These are phyloP conservation scores for Episyrphus balteatus DNA, from an alignment of 1,140 invertebrate species.

Conservation along the genomic window DNA sequence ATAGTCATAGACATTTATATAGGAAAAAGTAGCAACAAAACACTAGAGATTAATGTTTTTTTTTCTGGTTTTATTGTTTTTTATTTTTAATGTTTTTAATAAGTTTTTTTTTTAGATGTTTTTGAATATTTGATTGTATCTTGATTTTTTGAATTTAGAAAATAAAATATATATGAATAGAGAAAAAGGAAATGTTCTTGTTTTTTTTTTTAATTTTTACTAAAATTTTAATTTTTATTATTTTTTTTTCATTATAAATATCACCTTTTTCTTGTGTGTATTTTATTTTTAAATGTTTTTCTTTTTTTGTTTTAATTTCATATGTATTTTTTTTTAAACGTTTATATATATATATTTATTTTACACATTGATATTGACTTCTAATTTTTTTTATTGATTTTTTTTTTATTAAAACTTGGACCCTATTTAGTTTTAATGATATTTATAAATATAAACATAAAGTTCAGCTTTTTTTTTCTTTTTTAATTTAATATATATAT, in stretches of 20 bases:
- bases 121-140: no score
- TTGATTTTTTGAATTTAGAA: not conserved
- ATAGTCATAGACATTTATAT: no score
- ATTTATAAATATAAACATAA: no score
- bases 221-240: not conserved
- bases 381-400: slow-evolving; percentile 12
- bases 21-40: no score
- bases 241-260: no score
- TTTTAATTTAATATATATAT: no score
- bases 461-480: no score
- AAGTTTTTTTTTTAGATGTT: not conserved
- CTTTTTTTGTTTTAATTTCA: slow-evolving; percentile 3
- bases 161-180: not conserved
- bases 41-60: not conserved
- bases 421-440: slow-evolving; percentile 24
- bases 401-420: slow-evolving; percentile 26
- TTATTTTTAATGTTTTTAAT: not conserved
- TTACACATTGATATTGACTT: slow-evolving; percentile 23
- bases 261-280: not conserved
- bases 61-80: not conserved
- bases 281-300: slow-evolving; percentile 10
- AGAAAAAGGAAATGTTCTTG: not conserved
- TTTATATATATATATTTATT: slow-evolving; percentile 10
- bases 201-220: slow-evolving; percentile 1
- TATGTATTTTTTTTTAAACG: slow-evolving; percentile 19